Base-by-base conservation (phyloP, 1,140 invertebrate species). In the Brachionus sp. region DNA sequence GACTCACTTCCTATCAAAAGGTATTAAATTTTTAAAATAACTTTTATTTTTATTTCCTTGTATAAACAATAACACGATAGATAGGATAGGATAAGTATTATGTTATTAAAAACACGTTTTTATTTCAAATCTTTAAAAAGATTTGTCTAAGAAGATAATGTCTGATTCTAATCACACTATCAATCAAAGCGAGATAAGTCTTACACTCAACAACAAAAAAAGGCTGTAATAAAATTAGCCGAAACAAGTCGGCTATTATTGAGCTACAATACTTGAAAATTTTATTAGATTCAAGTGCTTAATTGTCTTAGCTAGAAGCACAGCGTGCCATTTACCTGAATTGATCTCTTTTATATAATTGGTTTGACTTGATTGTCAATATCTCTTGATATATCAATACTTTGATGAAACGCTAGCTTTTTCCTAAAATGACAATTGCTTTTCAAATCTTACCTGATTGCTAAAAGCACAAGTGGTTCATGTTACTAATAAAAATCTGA, bases 11-110 rank as follows among this genome's bases (percentile, higher is more conserved):
- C 37, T 70, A 39, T 70, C 37, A 39, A 70, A 70, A 70, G 66
- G 66, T 70, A 70, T 70, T 70, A 70, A 70, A 70, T 70, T 70
- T 70, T 70, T 70, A 70, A 39, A 70, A 70, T 70, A 70, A 70
- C 66, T 70, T 16, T 16, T 57, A 16, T 39, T 70, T 37, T 39
- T 39, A 19, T 39, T 39, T 70, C 37, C 9, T 39, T n/a, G 13
- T 70, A 39, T 7, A 70, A 39, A 70, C 33, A 39, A 70, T 19
- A 70, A 70, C 16, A 70, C n/a, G 16, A 39, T 70, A 70, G 66
- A 70, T 70, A 70, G 37, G 16, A 57, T n/a, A 16, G 23, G 37
- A 39, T 70, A 39, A 39, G 35, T 37, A 70, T 70, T 37, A 39
- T 19, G n/a, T 37, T 70, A 39, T 37, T 70, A 19, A n/a, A 39